Conservation (phyloP, 2,797 vertebrate genomes). For the Synanceia verrucosa region DNA sequence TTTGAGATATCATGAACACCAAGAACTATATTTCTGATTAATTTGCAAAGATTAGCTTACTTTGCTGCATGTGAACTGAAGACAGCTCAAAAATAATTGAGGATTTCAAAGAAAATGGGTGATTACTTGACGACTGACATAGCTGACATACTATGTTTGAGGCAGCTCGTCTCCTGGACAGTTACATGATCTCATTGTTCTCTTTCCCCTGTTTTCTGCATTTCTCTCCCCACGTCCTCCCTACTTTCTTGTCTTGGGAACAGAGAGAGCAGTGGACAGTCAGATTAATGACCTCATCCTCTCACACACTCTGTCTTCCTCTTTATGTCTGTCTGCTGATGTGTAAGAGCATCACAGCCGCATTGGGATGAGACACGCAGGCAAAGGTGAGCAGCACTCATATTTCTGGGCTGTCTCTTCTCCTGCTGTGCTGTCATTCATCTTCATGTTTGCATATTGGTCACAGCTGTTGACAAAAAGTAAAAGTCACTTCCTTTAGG, state of each 20-base stretch:
- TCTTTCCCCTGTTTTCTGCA: constrained; percentile 1
- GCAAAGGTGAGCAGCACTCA: constrained; percentile 14
- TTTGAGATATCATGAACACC: too few relatives aligned
- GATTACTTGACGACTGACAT: neutral
- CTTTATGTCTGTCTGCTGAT: constrained; percentile 36
- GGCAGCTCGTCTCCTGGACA: neutral
- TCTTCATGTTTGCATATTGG: constrained; percentile 39
- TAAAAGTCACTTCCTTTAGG: constrained; percentile 30
- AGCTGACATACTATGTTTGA: neutral
- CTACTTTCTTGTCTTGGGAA: constrained; percentile 19
- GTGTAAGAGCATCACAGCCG: constrained; percentile 12
- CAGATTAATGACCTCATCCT: constrained; percentile 65
- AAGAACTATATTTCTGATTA: too few relatives aligned
- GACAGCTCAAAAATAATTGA: neutral
- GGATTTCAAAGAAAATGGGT: neutral
- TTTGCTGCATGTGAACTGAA: neutral
- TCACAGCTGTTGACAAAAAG: constrained; percentile 33
- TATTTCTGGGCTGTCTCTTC: constrained; percentile 33
- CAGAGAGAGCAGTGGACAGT: constrained; percentile 50
- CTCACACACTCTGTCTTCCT: constrained; percentile 49
- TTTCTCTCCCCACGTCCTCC: neutral
- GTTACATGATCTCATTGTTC: constrained; percentile 1
- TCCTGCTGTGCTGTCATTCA: constrained; percentile 37
- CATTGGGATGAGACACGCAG: constrained; percentile 9
- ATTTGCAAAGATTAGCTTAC: neutral